Evolutionary conservation across 2,113 vertebrate species (phyloP).

Genomic region (Fregata magnificens): DNA sequence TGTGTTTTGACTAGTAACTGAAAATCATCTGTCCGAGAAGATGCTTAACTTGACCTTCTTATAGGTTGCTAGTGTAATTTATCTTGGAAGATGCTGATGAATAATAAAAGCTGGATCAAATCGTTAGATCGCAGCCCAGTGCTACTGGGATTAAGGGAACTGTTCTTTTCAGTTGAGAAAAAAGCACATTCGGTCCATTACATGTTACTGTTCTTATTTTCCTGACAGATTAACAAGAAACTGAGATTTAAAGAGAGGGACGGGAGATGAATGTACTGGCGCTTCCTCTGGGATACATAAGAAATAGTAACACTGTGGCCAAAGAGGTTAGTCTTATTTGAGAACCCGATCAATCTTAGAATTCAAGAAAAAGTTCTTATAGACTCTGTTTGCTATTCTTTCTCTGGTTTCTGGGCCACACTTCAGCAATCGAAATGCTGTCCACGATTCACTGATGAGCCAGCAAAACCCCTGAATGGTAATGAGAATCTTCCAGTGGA

Average conservation of each 20-base stretch:
- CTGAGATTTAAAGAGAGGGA: background rate
- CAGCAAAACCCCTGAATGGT: slow-evolving; percentile 42
- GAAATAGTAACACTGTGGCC: background rate
- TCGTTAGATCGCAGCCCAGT: background rate
- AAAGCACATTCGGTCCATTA: background rate
- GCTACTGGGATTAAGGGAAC: background rate
- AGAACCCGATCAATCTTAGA: background rate
- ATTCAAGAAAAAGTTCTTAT: background rate
- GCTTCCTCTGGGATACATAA: background rate
- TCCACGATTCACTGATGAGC: slow-evolving; percentile 25
- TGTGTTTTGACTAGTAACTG: background rate
- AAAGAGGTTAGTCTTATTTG: background rate
- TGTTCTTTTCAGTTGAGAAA: background rate
- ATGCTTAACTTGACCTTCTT: background rate
- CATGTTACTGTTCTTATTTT: background rate
- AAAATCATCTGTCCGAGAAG: background rate
- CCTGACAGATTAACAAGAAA: background rate
- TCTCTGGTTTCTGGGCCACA: slow-evolving; percentile 13
- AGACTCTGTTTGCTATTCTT: background rate
- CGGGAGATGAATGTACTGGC: background rate
- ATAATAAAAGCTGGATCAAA: background rate
- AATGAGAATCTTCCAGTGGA: slow-evolving; percentile 41
- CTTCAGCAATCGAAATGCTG: background rate
- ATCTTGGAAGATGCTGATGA: background rate
- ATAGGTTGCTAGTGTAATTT: background rate